Evolutionary conservation across 1,140 invertebrate species (phyloP).

Genomic region (Helicorthomorpha holstii): DNA sequence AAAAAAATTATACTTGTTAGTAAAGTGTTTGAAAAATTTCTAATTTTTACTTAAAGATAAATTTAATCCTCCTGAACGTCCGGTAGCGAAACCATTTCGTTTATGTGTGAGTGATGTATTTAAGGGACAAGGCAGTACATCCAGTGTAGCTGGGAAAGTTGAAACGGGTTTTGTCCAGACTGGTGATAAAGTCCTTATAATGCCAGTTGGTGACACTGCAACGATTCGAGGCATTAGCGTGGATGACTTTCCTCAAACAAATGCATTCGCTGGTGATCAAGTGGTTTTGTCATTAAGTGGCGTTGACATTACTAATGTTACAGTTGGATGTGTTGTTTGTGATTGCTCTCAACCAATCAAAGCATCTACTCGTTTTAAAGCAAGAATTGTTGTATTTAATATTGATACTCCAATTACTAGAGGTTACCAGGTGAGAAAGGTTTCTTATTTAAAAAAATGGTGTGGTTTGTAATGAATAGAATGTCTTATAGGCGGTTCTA

Average conservation of each 20-base stretch:
- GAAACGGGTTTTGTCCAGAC: conserved; percentile 73
- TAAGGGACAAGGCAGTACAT: conserved; percentile 61
- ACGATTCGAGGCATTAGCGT: conserved; percentile 44
- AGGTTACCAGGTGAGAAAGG: conserved; percentile 52
- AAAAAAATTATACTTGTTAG: too few species aligned
- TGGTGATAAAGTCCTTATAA: conserved; percentile 72
- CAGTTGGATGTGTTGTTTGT: conserved; percentile 69
- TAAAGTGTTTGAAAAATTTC: neutral
- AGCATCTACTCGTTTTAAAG: conserved; percentile 62
- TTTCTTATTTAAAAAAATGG: conserved; percentile 4
- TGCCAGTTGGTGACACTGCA: conserved; percentile 64
- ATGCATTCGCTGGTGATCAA: conserved; percentile 89
- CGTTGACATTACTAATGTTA: conserved; percentile 47
- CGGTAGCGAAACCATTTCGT: conserved; percentile 76
- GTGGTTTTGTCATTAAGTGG: conserved; percentile 62
- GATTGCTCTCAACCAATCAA: conserved; percentile 59
- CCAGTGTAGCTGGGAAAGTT: conserved; percentile 73
- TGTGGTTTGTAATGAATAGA: neutral
- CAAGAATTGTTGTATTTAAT: conserved; percentile 84
- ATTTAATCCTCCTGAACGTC: conserved; percentile 56
- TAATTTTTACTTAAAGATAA: conserved; percentile 34
- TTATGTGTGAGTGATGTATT: conserved; percentile 86
- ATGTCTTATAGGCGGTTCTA: conserved; percentile 33
- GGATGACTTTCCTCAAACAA: conserved; percentile 49
- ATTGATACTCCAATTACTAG: conserved; percentile 78